Evolutionary conservation across 2,888 invertebrate genomes (phyloP), one percentile per base, ranked within the genome.

Genomic region (Abscondita cerata): DNA sequence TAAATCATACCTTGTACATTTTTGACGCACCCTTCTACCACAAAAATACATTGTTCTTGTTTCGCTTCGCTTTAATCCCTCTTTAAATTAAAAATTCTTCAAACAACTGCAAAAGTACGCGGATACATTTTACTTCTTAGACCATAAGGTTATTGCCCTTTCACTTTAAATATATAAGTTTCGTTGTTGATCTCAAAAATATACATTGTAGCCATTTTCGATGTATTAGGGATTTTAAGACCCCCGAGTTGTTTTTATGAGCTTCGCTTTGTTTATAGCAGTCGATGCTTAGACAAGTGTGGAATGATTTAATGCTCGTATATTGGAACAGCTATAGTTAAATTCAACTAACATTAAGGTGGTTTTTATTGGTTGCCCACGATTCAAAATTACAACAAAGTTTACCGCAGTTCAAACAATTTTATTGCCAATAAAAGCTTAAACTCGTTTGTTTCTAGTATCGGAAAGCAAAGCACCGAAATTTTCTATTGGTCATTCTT

Each of bases 401-500:
- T 63, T 63, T 52, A 55, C 59, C 63, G 59, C 52, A 50, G 50
- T 46, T 54, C 59, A 59, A 55, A 62, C 52, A 46, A 48, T 63
- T 63, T 63, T 63, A 63, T 63, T 54, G 59, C 34, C 63, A 63
- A 59, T 63, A 63, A 63, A 63, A 59, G 63, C 59, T 55, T 55
- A 59, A 59, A 55, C 59, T 63, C 59, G 55, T 63, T 63, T 59
- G 54, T 63, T 63, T 55, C 59, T 48, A 54, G 44, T 44, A 40
- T 54, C 48, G 38, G 41, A 47, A n/a, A n/a, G n/a, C n/a, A n/a
- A n/a, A 52, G 52, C 46, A 46, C 46, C 20, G 58, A 58, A 58
- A 52, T 48, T 33, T 31, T 41, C 52, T 52, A 52, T 38, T 31
- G 52, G 58, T 25, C 58, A 58, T 52, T 58, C 58, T 46, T 33